Conservation (phyloP, 1,140 invertebrate species). For the Aporrectodea caliginosa region DNA sequence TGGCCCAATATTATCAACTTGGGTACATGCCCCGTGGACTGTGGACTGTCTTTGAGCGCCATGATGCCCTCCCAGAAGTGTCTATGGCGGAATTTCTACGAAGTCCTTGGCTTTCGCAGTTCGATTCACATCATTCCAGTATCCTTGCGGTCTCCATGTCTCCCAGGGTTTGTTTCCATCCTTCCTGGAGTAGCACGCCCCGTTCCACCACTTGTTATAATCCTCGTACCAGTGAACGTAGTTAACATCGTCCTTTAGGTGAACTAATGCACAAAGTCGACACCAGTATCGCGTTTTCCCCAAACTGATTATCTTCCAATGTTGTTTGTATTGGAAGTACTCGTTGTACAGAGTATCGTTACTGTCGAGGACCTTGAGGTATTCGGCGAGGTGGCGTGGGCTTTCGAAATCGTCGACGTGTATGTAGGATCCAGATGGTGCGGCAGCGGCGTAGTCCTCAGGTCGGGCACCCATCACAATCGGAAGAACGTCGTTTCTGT, state of each 20-base stretch:
- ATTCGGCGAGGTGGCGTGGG: constrained; percentile 45
- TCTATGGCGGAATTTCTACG: too few species aligned
- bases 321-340: constrained; percentile 75
- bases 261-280: constrained; percentile 42
- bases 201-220: constrained; percentile 4
- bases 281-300: constrained; percentile 67
- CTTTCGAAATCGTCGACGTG: constrained; percentile 50
- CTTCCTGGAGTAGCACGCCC: neutral
- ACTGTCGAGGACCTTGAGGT: constrained; percentile 63
- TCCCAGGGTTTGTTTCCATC: neutral
- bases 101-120: too few species aligned
- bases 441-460: constrained; percentile 43
- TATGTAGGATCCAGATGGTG: constrained; percentile 51
- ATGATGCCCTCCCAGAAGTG: too few species aligned
- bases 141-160: too few species aligned
- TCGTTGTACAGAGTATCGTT: constrained; percentile 82
- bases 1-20: too few species aligned
- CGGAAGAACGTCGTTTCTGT: constrained; percentile 59
- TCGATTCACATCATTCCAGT: too few species aligned
- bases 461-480: constrained; percentile 57
- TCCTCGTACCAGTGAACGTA: constrained; percentile 18
- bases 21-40: too few species aligned
- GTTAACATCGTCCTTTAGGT: constrained; percentile 1
- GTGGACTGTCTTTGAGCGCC: too few species aligned
- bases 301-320: constrained; percentile 86